phyloP scores from a whole-genome alignment of 2,113 vertebrate species.

The Cricetomys ansorgei region DNA sequence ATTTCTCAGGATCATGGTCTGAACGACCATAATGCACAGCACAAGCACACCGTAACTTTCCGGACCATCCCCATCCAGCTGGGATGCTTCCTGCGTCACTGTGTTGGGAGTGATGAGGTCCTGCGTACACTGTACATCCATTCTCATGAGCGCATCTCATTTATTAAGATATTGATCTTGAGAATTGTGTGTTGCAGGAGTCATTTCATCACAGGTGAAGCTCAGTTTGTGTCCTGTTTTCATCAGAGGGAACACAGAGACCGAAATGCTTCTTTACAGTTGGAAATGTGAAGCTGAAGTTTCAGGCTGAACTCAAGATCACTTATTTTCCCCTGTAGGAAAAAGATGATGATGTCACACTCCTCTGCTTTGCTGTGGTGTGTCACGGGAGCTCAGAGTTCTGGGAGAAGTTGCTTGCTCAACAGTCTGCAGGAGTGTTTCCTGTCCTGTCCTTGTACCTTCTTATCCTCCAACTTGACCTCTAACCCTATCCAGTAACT shows the following conservation, averaged over 20 bases:
- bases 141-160: neutral
- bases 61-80: neutral
- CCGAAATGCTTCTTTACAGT: neutral
- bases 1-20: slow-evolving; percentile 8
- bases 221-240: neutral
- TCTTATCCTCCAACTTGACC: neutral
- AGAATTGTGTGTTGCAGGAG: neutral
- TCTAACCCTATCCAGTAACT: accelerated
- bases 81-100: neutral
- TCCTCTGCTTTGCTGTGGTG: too few relatives aligned
- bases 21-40: too few relatives aligned
- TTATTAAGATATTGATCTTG: slow-evolving; percentile 13
- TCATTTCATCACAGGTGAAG: neutral
- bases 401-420: too few relatives aligned
- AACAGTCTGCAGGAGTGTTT: neutral
- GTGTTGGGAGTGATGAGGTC: neutral
- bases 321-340: neutral
- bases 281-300: neutral
- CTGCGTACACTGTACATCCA: neutral
- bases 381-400: neutral
- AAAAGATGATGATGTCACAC: neutral
- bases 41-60: neutral
- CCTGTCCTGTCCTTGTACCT: accelerated
- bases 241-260: neutral
- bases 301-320: neutral